Conservation (phyloP, 2,797 vertebrate species). For the Scyliorhinus canicula region DNA sequence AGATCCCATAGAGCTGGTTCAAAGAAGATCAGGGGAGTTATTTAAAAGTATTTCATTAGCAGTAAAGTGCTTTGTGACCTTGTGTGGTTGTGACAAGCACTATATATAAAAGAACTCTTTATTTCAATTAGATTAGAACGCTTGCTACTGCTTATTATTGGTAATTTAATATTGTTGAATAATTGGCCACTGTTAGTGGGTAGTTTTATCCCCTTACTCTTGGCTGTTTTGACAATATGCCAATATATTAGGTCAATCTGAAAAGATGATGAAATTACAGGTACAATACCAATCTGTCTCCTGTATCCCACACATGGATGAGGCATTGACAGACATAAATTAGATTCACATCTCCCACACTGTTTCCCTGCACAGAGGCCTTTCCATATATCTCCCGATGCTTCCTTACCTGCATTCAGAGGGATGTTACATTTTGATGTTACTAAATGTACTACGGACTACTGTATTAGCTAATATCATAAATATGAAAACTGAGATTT, state of each 20-base stretch:
- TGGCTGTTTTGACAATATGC: background rate
- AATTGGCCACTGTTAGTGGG: background rate
- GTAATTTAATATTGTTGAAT: background rate
- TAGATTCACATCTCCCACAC: background rate
- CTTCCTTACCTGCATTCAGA: background rate
- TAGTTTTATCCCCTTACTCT: background rate
- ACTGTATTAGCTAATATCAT: background rate
- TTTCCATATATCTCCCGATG: background rate
- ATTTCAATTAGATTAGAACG: background rate
- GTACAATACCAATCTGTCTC: background rate
- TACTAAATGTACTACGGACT: too few species aligned
- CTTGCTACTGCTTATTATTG: background rate
- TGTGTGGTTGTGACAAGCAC: background rate
- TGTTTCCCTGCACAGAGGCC: background rate
- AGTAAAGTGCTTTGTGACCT: background rate
- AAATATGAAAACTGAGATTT: background rate
- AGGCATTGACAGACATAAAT: background rate
- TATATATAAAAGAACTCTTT: background rate
- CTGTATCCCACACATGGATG: background rate
- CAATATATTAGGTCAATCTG: background rate
- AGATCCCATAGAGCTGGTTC: background rate
- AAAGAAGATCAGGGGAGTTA: background rate
- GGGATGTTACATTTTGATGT: background rate
- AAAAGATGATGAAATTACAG: background rate
- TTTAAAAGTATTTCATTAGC: background rate